phyloP scores from a whole-genome alignment of 2,888 invertebrate genomes.

The Lymantria dispar region DNA sequence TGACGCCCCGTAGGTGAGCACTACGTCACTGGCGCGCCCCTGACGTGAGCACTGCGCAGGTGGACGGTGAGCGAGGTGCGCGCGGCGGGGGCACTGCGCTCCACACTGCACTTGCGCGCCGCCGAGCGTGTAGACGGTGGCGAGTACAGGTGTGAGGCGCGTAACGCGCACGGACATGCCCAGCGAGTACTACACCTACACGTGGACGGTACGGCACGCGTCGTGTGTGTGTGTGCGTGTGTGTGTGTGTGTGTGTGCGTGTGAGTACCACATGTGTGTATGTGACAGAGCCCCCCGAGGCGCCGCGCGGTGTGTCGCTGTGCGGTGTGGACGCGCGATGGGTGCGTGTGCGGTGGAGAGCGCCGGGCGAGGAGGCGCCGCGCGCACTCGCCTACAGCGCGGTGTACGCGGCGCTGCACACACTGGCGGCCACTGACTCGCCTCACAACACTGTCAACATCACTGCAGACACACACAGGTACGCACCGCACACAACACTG shows the following conservation, averaged over 20 bases:
- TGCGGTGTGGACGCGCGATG: conserved; percentile 83
- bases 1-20: neutral
- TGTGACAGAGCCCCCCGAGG: conserved; percentile 85
- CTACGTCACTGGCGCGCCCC: conserved; percentile 77
- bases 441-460: conserved; percentile 42
- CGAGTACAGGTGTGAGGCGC: conserved; percentile 86
- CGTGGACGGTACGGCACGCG: conserved; percentile 85
- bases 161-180: conserved; percentile 86
- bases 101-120: conserved; percentile 84
- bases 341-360: conserved; percentile 81
- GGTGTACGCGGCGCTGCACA: conserved; percentile 44
- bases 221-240: no score
- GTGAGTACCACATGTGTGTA: neutral
- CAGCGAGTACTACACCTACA: conserved; percentile 85
- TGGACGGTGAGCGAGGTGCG: conserved; percentile 86
- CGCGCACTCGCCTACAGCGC: conserved; percentile 40
- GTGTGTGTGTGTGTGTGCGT: no score
- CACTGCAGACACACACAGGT: conserved; percentile 36
- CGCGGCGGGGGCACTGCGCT: conserved; percentile 85
- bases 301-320: conserved; percentile 81
- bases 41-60: conserved; percentile 61
- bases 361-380: conserved; percentile 2
- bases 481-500: conserved; percentile 21
- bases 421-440: conserved; percentile 37
- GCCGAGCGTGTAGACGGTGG: conserved; percentile 87